These are phyloP conservation scores for Melanerpes formicivorus DNA, from an alignment of 2,113 vertebrate species.

Conservation along the genomic window DNA sequence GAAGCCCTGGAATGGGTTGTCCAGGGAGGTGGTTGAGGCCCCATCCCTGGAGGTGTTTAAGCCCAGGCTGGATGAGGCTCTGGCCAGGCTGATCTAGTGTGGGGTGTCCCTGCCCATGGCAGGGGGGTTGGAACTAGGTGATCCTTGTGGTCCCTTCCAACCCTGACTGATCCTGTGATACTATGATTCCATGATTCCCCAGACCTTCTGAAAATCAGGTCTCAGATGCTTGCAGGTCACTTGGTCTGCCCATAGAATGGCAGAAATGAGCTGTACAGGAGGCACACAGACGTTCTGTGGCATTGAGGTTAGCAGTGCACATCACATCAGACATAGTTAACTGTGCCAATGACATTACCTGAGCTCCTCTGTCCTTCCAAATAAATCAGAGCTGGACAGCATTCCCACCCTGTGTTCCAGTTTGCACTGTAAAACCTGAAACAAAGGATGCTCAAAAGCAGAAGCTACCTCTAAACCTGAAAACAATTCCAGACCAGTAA, in stretches of 20 bases:
- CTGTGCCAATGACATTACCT: not conserved
- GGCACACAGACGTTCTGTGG: accelerated
- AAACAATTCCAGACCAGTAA: not conserved
- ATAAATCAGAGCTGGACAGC: not conserved
- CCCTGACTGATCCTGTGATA: too few species aligned
- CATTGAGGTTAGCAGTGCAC: not conserved
- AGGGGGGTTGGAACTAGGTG: too few species aligned
- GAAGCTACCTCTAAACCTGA: not conserved
- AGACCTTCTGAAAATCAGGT: not conserved
- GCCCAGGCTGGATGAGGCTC: too few species aligned
- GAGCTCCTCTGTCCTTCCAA: not conserved
- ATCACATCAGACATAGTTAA: not conserved
- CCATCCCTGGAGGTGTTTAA: too few species aligned
- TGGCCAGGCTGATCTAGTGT: too few species aligned
- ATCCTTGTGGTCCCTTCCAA: too few species aligned
- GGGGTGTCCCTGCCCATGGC: too few species aligned
- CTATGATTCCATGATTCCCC: not conserved
- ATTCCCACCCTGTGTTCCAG: not conserved
- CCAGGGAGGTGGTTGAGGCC: too few species aligned
- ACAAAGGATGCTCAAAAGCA: not conserved
- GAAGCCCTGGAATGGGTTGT: too few species aligned
- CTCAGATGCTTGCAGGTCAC: not conserved
- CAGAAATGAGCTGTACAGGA: not conserved
- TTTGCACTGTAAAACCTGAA: not conserved
- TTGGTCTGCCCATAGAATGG: not conserved